Conservation (phyloP, 2,113 vertebrate species). For the Tylochromis polylepis region DNA sequence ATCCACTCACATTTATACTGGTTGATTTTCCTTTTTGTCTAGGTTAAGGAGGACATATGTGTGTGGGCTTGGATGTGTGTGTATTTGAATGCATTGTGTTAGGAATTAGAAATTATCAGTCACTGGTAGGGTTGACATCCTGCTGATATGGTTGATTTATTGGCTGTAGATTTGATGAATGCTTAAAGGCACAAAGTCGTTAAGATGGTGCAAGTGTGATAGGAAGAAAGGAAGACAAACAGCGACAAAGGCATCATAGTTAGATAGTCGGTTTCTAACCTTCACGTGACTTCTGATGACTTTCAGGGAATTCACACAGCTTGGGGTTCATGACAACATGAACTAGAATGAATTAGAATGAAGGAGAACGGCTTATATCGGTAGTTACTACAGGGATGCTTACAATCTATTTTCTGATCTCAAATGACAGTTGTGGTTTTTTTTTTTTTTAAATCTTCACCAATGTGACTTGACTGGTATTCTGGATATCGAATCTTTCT, state of each 20-base stretch:
- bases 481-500: not conserved
- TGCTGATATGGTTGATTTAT: slow-evolving; percentile 62
- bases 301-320: not conserved
- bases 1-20: not conserved
- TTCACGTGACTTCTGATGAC: slow-evolving; percentile 31
- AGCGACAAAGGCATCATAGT: slow-evolving; percentile 29
- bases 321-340: not conserved
- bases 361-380: not conserved
- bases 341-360: not conserved
- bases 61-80: not conserved
- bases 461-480: not conserved
- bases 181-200: slow-evolving; percentile 56
- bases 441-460: not conserved
- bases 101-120: slow-evolving; percentile 37
- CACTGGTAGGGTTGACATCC: slow-evolving; percentile 18
- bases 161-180: slow-evolving; percentile 48
- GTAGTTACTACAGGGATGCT: not conserved
- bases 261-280: slow-evolving; percentile 21
- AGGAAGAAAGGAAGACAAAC: slow-evolving; percentile 26
- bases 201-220: slow-evolving; percentile 49
- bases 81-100: not conserved
- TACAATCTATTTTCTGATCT: not conserved
- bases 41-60: not conserved
- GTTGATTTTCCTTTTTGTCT: not conserved
- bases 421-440: not conserved